These are phyloP conservation scores for Sitophilus oryzae DNA, from an alignment of 1,140 invertebrate species.

Conservation along the genomic window DNA sequence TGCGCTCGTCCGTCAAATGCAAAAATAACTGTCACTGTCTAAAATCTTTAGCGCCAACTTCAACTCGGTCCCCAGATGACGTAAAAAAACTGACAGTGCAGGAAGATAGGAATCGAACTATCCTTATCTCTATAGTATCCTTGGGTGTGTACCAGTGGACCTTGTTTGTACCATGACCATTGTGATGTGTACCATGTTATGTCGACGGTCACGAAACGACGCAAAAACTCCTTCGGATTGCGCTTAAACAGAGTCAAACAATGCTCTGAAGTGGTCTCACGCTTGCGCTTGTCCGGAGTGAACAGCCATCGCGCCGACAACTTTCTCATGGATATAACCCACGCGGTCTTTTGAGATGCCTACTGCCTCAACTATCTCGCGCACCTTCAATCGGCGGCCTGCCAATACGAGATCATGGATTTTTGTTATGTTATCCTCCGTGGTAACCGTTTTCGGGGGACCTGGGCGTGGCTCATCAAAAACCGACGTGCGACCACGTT, in stretches of 20 bases:
- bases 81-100: too few species aligned
- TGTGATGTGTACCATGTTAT: too few species aligned
- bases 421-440: constrained; percentile 35
- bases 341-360: constrained; percentile 21
- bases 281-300: constrained; percentile 2
- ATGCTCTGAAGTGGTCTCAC: neutral
- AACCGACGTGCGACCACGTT: constrained; percentile 35
- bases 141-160: constrained; percentile 38
- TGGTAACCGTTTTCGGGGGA: constrained; percentile 29
- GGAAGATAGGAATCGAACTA: too few species aligned
- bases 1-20: too few species aligned
- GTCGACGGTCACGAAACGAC: constrained; percentile 36
- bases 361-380: constrained; percentile 28
- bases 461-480: constrained; percentile 36
- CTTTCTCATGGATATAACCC: constrained; percentile 35
- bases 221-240: constrained; percentile 27
- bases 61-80: too few species aligned
- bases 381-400: constrained; percentile 32
- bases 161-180: too few species aligned
- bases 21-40: too few species aligned
- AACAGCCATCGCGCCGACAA: constrained; percentile 21
- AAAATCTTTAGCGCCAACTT: too few species aligned
- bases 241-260: constrained; percentile 17
- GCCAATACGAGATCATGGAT: constrained; percentile 32
- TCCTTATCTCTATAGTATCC: too few species aligned